Base-by-base conservation (phyloP, 1,140 invertebrate species). In the Trichomalopsis sarcophagae region DNA sequence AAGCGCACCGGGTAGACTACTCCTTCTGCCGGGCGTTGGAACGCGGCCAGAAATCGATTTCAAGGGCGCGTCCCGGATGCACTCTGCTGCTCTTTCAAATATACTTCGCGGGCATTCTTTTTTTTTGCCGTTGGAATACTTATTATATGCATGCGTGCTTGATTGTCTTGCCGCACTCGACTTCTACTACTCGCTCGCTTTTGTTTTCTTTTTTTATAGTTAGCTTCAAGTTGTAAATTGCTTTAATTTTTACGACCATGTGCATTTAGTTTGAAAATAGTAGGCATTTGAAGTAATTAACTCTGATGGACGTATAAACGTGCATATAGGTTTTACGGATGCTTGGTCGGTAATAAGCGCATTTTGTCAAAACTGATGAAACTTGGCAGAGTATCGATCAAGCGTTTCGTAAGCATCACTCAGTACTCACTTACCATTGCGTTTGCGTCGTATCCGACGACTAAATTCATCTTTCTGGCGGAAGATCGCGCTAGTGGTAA, bases 11-110 rank as follows among this genome's bases (percentile, higher is more conserved):
- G 30, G 30, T 27, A 71, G 68, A 33, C 68, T 71, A 21, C 68
- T 33, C 23, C 30, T 71, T n/a, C 55, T 62, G 55, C 55, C 21
- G 66, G 68, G 14, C 68, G 27, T 68, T 68, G 66, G 66, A 71
- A 10, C 68, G n/a, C 9, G 27, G 33, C 27, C 23, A 71, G 68
- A 71, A 71, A 71, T 71, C 68, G 68, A 71, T 71, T 33, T 71
- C 68, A 71, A 71, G 68, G 68, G 30, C 68, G 68, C 68, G 68
- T 33, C 68, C 30, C 68, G 2, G n/a, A 68, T 50, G 68, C 68
- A 30, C 23, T 30, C 1, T 9, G 5, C 10, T 7, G 68, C 2
- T 17, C 10, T 30, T 33, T 11, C 21, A 21, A 23, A n/a, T 3
- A 71, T 62, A 14, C 55, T 62, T 62, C 30, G 23, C 68, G 27